Percentiles rank a stretch among this genome's conserved stretches.
These are phyloP conservation scores for Hippoglossus stenolepis DNA, from an alignment of 2,113 vertebrate species.

Conservation along the genomic window DNA sequence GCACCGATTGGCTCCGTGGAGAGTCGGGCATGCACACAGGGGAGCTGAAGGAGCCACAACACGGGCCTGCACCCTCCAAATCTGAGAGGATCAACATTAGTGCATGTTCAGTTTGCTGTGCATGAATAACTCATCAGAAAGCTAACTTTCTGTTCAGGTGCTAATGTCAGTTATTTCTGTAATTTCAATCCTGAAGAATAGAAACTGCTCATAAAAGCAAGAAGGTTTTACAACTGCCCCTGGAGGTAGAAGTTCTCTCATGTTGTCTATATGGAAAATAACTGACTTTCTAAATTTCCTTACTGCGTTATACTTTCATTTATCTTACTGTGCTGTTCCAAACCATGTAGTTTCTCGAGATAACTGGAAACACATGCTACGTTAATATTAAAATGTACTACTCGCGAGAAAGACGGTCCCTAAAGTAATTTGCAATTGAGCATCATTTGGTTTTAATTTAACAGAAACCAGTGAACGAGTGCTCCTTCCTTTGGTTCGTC, in stretches of 20 bases:
- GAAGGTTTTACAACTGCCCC: no score
- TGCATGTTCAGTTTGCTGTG: not conserved
- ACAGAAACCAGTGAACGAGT: not conserved
- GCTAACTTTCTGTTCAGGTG: not conserved
- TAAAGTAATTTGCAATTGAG: not conserved
- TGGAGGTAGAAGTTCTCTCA: no score
- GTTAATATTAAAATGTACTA: not conserved
- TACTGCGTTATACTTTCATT: no score
- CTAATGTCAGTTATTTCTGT: not conserved
- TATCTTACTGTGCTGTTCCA: not conserved
- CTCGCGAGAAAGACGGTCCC: not conserved
- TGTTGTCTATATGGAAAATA: not conserved
- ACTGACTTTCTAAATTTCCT: not conserved
- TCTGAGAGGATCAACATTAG: conserved; percentile 8
- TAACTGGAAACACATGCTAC: not conserved
- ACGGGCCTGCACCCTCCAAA: not conserved
- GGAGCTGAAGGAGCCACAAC: conserved; percentile 15
- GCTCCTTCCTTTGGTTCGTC: not conserved
- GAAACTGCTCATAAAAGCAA: not conserved
- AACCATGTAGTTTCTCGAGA: not conserved
- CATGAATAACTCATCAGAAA: not conserved
- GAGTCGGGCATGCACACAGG: conserved; percentile 10
- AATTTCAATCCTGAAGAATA: not conserved
- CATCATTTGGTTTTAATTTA: not conserved
- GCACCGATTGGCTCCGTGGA: conserved; percentile 32